phyloP scores from a whole-genome alignment of 2,797 vertebrate genomes.

The Chelmon rostratus region DNA sequence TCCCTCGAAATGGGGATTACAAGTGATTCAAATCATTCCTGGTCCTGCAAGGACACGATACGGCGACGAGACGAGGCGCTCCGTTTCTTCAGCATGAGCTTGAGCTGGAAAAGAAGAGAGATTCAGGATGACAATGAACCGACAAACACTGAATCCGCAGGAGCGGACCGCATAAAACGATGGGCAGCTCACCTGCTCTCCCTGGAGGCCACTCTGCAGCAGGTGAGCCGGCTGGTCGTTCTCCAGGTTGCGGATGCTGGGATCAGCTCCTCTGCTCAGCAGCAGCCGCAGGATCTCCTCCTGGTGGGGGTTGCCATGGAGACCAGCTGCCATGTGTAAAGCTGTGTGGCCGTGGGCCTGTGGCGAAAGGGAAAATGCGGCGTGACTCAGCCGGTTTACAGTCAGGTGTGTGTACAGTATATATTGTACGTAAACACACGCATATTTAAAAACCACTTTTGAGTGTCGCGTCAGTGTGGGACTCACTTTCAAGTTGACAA shows the following conservation, averaged over 20 bases:
- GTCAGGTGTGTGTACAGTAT: neutral
- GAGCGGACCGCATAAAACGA: neutral
- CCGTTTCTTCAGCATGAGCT: conserved; percentile 87
- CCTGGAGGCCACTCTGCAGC: conserved; percentile 86
- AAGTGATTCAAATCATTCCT: conserved; percentile 80
- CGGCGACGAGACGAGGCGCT: conserved; percentile 85
- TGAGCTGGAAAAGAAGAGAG: conserved; percentile 79
- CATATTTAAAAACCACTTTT: conserved; percentile 17
- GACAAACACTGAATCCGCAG: neutral
- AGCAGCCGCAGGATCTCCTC: conserved; percentile 89
- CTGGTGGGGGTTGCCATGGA: conserved; percentile 87
- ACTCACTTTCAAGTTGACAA: conserved; percentile 94
- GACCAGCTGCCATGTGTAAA: conserved; percentile 94
- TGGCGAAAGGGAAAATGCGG: neutral
- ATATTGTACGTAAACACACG: neutral
- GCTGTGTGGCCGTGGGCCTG: conserved; percentile 95
- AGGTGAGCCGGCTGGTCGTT: conserved; percentile 92
- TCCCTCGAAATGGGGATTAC: conserved; percentile 75
- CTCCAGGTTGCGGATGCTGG: conserved; percentile 92
- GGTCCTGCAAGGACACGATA: conserved; percentile 85
- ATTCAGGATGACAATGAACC: neutral
- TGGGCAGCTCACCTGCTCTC: conserved; percentile 86
- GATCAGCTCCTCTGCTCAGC: conserved; percentile 89
- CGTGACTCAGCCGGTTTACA: conserved; percentile 31
- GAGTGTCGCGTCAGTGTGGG: conserved; percentile 31